Evolutionary conservation across 92 coral and sea anemone genomes (phyloP).

Genomic region (Paramuricea clavata): DNA sequence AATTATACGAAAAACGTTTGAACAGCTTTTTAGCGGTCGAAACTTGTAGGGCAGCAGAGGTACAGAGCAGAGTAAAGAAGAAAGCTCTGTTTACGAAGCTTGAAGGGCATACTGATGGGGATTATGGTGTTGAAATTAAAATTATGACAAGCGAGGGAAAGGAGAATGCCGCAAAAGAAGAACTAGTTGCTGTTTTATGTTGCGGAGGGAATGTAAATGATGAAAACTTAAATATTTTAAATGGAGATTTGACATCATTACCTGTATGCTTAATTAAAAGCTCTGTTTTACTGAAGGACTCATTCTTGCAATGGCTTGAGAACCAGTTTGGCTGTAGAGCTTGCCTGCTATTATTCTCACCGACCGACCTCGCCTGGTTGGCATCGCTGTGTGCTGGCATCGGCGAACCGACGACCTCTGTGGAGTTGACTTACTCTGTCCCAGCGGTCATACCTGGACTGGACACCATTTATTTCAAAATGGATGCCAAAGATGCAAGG

Average conservation of each 20-base stretch:
- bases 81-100: conserved; percentile 61
- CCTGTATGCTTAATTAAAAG: conserved; percentile 91
- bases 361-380: conserved; percentile 86
- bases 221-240: conserved; percentile 25
- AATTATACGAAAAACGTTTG: conserved; percentile 52
- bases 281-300: conserved; percentile 63
- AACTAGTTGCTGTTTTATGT: conserved; percentile 75
- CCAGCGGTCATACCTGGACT: conserved; percentile 75
- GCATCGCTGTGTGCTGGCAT: conserved; percentile 91
- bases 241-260: conserved; percentile 65
- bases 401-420: conserved; percentile 58
- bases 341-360: conserved; percentile 76
- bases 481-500: conserved; percentile 81
- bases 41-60: too few relatives aligned
- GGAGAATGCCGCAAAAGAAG: conserved; percentile 21
- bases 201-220: conserved; percentile 69
- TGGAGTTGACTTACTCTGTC: conserved; percentile 81
- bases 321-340: conserved; percentile 85
- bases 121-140: conserved; percentile 76
- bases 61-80: conserved; percentile 29
- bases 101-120: conserved; percentile 67
- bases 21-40: conserved; percentile 8
- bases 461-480: conserved; percentile 66
- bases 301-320: conserved; percentile 78
- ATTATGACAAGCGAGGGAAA: conserved; percentile 32